phyloP scores from a whole-genome alignment of 2,888 invertebrate species.

The Sturmia bella region DNA sequence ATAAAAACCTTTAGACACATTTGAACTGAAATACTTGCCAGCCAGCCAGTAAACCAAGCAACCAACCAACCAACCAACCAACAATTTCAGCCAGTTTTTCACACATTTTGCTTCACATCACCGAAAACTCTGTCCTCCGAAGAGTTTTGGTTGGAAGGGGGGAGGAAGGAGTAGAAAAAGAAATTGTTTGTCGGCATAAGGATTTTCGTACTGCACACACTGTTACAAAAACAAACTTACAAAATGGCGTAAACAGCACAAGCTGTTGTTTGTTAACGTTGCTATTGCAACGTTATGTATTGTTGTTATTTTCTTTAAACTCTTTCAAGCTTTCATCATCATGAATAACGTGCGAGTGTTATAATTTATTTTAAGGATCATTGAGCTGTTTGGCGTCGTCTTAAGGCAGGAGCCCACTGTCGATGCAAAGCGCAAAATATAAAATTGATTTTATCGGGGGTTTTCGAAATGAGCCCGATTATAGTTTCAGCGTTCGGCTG shows the following conservation, averaged over 20 bases:
- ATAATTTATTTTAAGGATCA: too few relatives aligned
- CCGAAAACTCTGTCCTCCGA: slow-evolving; percentile 4
- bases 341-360: background rate
- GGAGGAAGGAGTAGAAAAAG: slow-evolving; percentile 16
- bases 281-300: slow-evolving; percentile 7
- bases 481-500: too few relatives aligned
- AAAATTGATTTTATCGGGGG: too few relatives aligned
- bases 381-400: too few relatives aligned
- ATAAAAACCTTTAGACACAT: slow-evolving; percentile 25
- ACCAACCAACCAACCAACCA: slow-evolving; percentile 40
- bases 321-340: slow-evolving; percentile 61
- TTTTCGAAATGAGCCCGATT: too few relatives aligned
- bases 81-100: slow-evolving; percentile 60
- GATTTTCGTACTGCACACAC: slow-evolving; percentile 37
- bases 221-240: slow-evolving; percentile 57
- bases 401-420: too few relatives aligned
- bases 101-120: slow-evolving; percentile 56
- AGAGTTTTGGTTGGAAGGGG: background rate
- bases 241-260: slow-evolving; percentile 71
- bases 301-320: slow-evolving; percentile 50
- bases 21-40: slow-evolving; percentile 33
- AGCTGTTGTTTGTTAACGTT: slow-evolving; percentile 69
- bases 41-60: slow-evolving; percentile 42
- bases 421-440: too few relatives aligned
- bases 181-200: slow-evolving; percentile 11